Conservation (phyloP, 2,888 invertebrate species). For the Tiliacea citrago region DNA sequence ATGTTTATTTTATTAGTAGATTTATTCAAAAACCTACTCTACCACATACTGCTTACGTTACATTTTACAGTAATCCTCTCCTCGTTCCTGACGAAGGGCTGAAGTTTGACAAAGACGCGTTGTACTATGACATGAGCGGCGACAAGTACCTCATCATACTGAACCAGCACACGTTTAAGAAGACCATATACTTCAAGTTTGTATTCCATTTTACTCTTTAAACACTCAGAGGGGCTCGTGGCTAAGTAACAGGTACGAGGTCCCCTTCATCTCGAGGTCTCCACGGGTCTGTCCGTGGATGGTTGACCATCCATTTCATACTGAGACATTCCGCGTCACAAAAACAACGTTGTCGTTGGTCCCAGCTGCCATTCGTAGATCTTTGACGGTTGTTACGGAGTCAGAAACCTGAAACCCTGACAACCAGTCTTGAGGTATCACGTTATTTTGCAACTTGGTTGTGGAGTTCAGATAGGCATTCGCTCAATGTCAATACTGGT, state of each 20-base stretch:
- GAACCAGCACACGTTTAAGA: slow-evolving; percentile 75
- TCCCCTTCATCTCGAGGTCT: too few species aligned
- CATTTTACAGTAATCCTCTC: slow-evolving; percentile 56
- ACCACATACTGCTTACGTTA: neutral
- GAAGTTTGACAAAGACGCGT: slow-evolving; percentile 66
- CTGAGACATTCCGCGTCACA: too few species aligned
- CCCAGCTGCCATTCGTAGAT: neutral
- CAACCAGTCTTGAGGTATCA: neutral
- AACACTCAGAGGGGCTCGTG: neutral
- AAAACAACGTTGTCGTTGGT: neutral
- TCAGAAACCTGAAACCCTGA: neutral
- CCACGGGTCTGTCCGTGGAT: neutral
- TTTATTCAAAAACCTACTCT: slow-evolving; percentile 1
- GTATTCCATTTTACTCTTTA: slow-evolving; percentile 37
- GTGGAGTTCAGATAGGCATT: neutral
- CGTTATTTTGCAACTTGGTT: neutral
- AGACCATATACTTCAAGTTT: slow-evolving; percentile 74
- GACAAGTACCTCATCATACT: slow-evolving; percentile 78
- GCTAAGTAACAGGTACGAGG: neutral
- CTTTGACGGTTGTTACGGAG: neutral
- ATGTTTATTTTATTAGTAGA: neutral
- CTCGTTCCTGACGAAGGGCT: slow-evolving; percentile 36
- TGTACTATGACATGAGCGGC: slow-evolving; percentile 81
- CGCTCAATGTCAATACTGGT: too few species aligned
- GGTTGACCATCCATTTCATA: neutral